Evolutionary conservation across 2,888 invertebrate genomes (phyloP), one percentile per base, ranked within the genome.

Genomic region (Conomelus anceps): DNA sequence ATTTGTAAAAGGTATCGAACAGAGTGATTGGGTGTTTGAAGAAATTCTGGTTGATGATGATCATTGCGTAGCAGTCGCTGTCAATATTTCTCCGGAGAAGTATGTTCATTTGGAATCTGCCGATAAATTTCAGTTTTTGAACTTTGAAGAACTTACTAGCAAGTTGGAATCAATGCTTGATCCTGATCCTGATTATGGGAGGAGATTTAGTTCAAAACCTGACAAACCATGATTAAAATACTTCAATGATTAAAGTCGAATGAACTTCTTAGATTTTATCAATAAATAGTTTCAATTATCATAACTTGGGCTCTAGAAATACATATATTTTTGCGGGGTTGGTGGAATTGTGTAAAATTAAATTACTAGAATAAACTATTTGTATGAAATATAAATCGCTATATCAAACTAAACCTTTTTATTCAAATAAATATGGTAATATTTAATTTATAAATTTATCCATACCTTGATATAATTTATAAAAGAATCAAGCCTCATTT

Each of bases 31-130:
- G 97, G 92, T 94, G 84, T 98, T 99, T 94, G 96, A 98, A 92
- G 99, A 99, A 93, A 96, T 96, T 84, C 88, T 92, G 24, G 63
- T 92, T 86, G 96, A 97, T 93, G 94, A 95, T 0, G 94, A 95
- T 89, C 97, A 98, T 93, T 96, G 96, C 92, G 96, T 97, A 22
- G 96, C 97, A 22, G 96, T 98, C 24, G 97, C 97, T 22, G 34
- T 90, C 63, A 63, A 84, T 88, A 13, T 88, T 1, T 26, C 22
- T 23, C 3, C 84, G 87, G 24, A 22, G 84, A 24, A 86, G 3
- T 86, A 86, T 85, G 23, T 20, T 7, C 6, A 22, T 22, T n/a
- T 84, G 4, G 13, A 17, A 1, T 84, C 85, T 17, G 23, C 22
- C 22, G 34, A 88, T 9, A 84, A 22, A 6, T 90, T 90, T 84